These are phyloP conservation scores for Aurelia sp. DNA, from an alignment of 30 jellyfish, hydroid and myxozoan species.

Conservation along the genomic window DNA sequence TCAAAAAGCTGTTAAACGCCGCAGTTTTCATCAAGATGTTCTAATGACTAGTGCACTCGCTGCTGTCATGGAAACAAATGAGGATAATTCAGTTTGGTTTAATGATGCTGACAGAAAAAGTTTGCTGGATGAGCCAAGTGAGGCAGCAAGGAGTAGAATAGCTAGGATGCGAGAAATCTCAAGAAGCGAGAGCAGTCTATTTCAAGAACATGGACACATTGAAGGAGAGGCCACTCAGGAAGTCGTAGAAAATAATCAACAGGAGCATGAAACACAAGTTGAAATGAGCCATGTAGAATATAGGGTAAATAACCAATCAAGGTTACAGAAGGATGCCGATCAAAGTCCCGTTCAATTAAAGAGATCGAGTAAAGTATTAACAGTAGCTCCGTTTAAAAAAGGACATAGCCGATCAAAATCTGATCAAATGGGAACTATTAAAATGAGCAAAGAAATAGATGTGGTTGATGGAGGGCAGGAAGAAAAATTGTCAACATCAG, in stretches of 20 bases:
- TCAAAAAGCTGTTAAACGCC: slow-evolving; percentile 10
- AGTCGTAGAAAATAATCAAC: background rate
- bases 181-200: slow-evolving; percentile 85
- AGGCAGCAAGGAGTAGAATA: slow-evolving; percentile 57
- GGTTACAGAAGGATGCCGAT: slow-evolving; percentile 7
- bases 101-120: slow-evolving; percentile 61
- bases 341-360: slow-evolving; percentile 5
- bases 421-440: slow-evolving; percentile 80
- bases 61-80: slow-evolving; percentile 83
- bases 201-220: slow-evolving; percentile 64
- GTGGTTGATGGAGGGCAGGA: slow-evolving; percentile 34
- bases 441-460: slow-evolving; percentile 23
- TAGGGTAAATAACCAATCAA: no score
- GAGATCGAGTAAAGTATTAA: slow-evolving; percentile 42
- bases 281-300: background rate
- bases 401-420: slow-evolving; percentile 98
- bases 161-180: slow-evolving; percentile 82
- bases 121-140: slow-evolving; percentile 57
- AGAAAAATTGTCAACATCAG: slow-evolving; percentile 63
- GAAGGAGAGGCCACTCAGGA: slow-evolving; percentile 11
- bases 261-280: slow-evolving; percentile 9
- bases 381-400: slow-evolving; percentile 62
- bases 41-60: slow-evolving; percentile 82
- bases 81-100: slow-evolving; percentile 78
- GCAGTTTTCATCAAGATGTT: slow-evolving; percentile 66